Evolutionary conservation across 1,140 invertebrate species (phyloP).

Genomic region (Heliconius hermathena): DNA sequence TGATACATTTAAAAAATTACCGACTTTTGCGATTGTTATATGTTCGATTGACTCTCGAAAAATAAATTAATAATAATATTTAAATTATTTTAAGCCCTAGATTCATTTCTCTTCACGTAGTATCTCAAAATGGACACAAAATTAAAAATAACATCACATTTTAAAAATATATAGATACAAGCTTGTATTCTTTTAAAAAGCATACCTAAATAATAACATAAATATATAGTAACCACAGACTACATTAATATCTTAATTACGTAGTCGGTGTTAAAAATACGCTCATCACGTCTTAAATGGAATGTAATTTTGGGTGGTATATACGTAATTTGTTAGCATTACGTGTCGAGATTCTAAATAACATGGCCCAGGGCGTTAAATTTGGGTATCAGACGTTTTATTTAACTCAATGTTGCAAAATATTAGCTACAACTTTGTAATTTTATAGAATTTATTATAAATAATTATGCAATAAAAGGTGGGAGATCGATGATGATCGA

Average conservation of each 20-base stretch:
- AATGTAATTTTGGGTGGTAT: conserved; percentile 8
- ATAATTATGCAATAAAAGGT: neutral
- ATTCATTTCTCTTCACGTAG: too few relatives aligned
- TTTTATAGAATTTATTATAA: neutral
- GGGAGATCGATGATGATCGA: neutral
- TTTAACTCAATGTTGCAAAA: neutral
- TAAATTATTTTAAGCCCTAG: too few relatives aligned
- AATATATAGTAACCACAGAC: neutral
- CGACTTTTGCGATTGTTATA: too few relatives aligned
- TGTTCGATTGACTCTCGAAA: too few relatives aligned
- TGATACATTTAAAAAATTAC: too few relatives aligned
- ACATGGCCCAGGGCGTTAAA: neutral
- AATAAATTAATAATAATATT: too few relatives aligned
- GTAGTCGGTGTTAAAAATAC: neutral
- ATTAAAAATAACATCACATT: too few relatives aligned
- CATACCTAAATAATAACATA: neutral
- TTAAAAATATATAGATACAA: too few relatives aligned
- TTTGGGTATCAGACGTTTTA: neutral
- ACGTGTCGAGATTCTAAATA: conserved; percentile 14
- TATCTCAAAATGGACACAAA: too few relatives aligned
- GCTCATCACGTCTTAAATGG: conserved; percentile 10
- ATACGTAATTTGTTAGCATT: conserved; percentile 7
- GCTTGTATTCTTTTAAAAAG: neutral
- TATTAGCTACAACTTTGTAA: neutral
- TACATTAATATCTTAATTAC: conserved; percentile 7